Evolutionary conservation across 2,797 vertebrate genomes (phyloP).

Genomic region (Psittacula echo): DNA sequence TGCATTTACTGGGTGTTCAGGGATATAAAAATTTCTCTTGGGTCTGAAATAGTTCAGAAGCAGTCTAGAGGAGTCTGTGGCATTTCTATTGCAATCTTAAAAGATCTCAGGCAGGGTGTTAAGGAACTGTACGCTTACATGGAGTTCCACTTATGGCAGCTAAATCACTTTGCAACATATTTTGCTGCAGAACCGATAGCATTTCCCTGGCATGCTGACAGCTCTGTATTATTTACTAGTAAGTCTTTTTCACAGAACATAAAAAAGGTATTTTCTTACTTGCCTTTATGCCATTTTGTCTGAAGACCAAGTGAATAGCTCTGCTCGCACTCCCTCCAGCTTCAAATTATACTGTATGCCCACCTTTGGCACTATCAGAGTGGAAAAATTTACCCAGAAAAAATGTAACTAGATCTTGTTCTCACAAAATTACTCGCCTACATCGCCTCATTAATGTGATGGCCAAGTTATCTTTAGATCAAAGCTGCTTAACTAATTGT

Average conservation of each 20-base stretch:
- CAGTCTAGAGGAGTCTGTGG: neutral
- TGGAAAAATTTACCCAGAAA: neutral
- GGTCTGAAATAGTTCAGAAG: neutral
- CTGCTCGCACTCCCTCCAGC: neutral
- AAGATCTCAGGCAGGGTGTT: neutral
- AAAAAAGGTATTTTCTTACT: neutral
- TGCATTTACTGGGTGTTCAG: neutral
- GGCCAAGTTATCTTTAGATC: neutral
- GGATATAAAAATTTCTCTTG: neutral
- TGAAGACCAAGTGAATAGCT: neutral
- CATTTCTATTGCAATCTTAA: neutral
- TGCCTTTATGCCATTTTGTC: neutral
- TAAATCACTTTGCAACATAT: neutral
- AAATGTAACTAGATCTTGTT: neutral
- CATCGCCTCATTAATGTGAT: neutral
- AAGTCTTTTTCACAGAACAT: neutral
- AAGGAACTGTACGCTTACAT: neutral
- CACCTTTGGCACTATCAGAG: neutral
- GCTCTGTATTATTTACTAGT: neutral
- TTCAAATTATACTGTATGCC: neutral
- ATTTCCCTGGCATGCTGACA: neutral
- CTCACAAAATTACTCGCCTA: neutral
- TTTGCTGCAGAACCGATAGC: constrained; percentile 1
- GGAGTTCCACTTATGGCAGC: neutral
- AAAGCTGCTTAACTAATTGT: neutral